Evolutionary conservation across 2,797 vertebrate species (phyloP).

Genomic region (Myioborus miniatus): DNA sequence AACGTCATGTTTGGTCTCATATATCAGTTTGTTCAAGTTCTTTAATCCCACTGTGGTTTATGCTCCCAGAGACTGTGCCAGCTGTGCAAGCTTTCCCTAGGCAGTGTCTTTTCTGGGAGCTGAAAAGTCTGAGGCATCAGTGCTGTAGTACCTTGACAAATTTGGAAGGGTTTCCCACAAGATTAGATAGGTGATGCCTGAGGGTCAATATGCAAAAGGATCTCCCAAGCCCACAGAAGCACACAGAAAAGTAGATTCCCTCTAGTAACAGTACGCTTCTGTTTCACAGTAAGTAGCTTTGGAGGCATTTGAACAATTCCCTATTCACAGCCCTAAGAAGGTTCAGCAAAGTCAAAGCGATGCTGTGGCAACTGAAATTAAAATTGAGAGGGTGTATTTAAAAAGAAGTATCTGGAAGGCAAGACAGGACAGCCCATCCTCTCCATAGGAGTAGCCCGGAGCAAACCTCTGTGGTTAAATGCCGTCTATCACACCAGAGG

Average conservation of each 20-base stretch:
- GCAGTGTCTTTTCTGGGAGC: fast-evolving
- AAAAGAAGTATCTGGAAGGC: not conserved
- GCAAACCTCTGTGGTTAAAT: not conserved
- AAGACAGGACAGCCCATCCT: not conserved
- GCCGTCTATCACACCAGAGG: not conserved
- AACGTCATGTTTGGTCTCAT: not conserved
- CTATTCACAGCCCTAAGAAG: not conserved
- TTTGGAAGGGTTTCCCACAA: not conserved
- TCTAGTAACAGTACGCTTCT: not conserved
- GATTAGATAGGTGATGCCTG: not conserved
- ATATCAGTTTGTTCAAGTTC: not conserved
- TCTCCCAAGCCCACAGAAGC: not conserved
- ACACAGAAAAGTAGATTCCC: not conserved
- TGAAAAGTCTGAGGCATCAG: not conserved
- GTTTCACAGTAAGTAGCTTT: not conserved
- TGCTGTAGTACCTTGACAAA: not conserved
- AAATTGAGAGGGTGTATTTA: not conserved
- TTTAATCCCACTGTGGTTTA: not conserved
- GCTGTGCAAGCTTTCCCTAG: not conserved
- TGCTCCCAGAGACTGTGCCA: not conserved
- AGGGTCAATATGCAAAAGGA: not conserved
- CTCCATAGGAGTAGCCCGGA: not conserved
- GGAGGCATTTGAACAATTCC: not conserved
- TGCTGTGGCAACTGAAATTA: not conserved
- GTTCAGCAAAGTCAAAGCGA: not conserved